phyloP scores from a whole-genome alignment of 2,888 invertebrate species.

The Lacanobia wlatinum region DNA sequence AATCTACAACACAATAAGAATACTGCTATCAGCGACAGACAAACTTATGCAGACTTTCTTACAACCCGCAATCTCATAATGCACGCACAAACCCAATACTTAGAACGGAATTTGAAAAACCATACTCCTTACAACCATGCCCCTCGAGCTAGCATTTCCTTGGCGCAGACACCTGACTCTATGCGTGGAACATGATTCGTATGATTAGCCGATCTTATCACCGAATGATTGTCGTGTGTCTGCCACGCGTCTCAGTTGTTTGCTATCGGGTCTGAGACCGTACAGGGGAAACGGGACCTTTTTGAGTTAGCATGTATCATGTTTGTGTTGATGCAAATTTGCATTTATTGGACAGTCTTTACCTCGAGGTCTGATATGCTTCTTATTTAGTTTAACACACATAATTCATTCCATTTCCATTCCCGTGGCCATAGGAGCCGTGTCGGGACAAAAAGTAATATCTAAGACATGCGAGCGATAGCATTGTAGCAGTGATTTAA shows the following conservation, averaged over 20 bases:
- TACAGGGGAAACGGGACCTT: slow-evolving; percentile 20
- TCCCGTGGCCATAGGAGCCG: too few relatives aligned
- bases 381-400: not conserved
- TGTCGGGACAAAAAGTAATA: too few relatives aligned
- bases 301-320: slow-evolving; percentile 29
- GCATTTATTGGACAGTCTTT: not conserved
- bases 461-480: too few relatives aligned
- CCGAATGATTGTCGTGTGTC: slow-evolving; percentile 47
- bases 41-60: not conserved
- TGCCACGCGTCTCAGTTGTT: slow-evolving; percentile 58
- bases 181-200: slow-evolving; percentile 55
- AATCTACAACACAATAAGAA: too few relatives aligned
- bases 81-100: slow-evolving; percentile 6
- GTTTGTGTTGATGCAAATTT: slow-evolving; percentile 42
- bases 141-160: slow-evolving; percentile 38
- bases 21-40: not conserved
- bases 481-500: too few relatives aligned
- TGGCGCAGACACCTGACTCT: slow-evolving; percentile 47
- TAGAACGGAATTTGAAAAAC: slow-evolving; percentile 2
- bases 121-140: not conserved
- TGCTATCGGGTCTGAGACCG: slow-evolving; percentile 63
- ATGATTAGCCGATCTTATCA: slow-evolving; percentile 67
- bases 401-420: too few relatives aligned
- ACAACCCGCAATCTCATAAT: not conserved
- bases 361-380: not conserved